Percentiles rank a stretch among this genome's conserved stretches.
phyloP scores from a whole-genome alignment of 1,140 invertebrate genomes.

The Asobara japonica region DNA sequence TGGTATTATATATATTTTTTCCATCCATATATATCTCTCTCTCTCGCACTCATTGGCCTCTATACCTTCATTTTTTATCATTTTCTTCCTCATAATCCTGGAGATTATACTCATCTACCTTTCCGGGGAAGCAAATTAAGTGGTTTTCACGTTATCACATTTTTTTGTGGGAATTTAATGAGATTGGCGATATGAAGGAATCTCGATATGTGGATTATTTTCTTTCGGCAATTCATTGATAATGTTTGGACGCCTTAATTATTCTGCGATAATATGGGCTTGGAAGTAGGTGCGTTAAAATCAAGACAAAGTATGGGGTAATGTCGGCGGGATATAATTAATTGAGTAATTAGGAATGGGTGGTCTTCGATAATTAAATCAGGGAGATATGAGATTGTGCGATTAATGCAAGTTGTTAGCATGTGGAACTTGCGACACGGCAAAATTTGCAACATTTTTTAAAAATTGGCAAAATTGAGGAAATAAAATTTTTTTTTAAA shows the following conservation, averaged over 20 bases:
- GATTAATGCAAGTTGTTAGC: too few relatives aligned
- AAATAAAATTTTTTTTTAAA: too few relatives aligned
- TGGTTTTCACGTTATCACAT: background rate
- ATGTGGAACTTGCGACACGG: too few relatives aligned
- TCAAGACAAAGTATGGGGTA: background rate
- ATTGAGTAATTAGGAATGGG: background rate
- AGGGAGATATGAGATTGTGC: background rate
- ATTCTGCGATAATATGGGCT: background rate
- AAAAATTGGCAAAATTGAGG: too few relatives aligned
- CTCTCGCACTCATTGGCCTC: background rate
- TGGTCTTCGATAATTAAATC: background rate
- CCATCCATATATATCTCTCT: background rate
- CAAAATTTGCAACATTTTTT: too few relatives aligned
- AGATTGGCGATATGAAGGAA: background rate
- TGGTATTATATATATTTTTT: background rate
- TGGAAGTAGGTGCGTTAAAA: background rate
- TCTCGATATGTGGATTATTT: background rate
- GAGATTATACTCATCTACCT: background rate
- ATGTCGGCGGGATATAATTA: background rate
- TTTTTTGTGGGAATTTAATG: background rate
- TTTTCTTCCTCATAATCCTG: background rate
- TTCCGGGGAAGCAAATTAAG: conserved; percentile 10
- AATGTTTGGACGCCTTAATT: background rate
- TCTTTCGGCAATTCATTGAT: background rate
- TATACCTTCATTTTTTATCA: background rate